Conservation (phyloP, 1,140 invertebrate genomes). For the Callitettix versicolor region DNA sequence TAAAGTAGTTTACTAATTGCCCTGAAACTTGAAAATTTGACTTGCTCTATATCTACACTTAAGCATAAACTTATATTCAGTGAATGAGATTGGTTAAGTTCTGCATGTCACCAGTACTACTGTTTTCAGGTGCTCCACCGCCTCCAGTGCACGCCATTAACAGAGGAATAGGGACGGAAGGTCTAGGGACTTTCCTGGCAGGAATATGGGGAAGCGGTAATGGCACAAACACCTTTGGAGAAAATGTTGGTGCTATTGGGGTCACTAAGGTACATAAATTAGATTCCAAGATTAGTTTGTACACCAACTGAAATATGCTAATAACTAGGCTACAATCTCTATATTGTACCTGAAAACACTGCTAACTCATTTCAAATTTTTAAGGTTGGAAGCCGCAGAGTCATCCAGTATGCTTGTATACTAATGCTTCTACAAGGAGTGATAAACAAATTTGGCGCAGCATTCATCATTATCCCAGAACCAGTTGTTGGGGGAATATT, state of each 20-base stretch:
- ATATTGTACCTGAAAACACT: too few relatives aligned
- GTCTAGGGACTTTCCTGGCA: slow-evolving; percentile 68
- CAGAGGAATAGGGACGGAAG: slow-evolving; percentile 73
- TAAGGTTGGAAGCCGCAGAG: slow-evolving; percentile 72
- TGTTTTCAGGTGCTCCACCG: slow-evolving; percentile 54
- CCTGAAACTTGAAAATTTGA: too few relatives aligned
- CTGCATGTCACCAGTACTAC: too few relatives aligned
- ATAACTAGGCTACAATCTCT: too few relatives aligned
- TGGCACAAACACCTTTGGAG: slow-evolving; percentile 78
- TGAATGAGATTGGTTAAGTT: too few relatives aligned
- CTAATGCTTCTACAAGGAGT: slow-evolving; percentile 71
- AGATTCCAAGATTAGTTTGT: too few relatives aligned
- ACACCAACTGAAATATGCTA: too few relatives aligned
- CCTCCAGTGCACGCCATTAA: slow-evolving; percentile 80
- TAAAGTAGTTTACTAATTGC: too few relatives aligned
- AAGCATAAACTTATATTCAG: too few relatives aligned
- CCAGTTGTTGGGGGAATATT: slow-evolving; percentile 81
- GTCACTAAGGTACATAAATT: slow-evolving; percentile 54
- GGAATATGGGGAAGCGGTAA: slow-evolving; percentile 75
- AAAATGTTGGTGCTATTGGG: slow-evolving; percentile 84
- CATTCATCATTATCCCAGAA: slow-evolving; percentile 81
- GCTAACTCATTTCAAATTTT: too few relatives aligned
- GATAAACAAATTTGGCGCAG: slow-evolving; percentile 70
- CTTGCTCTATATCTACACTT: too few relatives aligned
- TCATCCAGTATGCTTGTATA: slow-evolving; percentile 67